Base-by-base conservation (phyloP, 1,140 invertebrate species). In the Polypedilum vanderplanki region DNA sequence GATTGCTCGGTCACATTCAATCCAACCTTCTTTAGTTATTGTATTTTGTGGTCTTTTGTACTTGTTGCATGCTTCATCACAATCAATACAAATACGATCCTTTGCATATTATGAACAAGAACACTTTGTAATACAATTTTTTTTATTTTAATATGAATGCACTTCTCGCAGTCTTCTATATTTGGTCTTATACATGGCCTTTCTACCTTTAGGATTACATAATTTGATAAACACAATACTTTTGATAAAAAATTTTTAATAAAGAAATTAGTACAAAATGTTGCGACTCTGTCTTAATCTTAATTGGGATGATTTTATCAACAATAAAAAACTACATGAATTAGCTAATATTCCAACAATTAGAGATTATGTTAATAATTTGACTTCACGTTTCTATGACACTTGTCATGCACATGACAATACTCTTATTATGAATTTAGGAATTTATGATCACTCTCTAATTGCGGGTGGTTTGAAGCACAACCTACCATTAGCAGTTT, bases 201-300 rank as follows among this genome's bases (percentile, higher is more conserved):
- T 5, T 88, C n/a, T 86, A 82, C 97, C 98, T 81, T 98, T 92
- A 65, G 88, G 85, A 82, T 98, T 90, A 80, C 97, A 99, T 89
- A 46, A 90, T 88, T 83, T 93, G 88, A 82, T 96, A 98, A 77
- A 95, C 90, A 79, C 93, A n/a, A n/a, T n/a, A n/a, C n/a, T n/a
- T 83, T 74, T 75, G 77, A 76, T 77, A 77, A 65, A 78, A 67
- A 24, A 73, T 7, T 75, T 18, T 8, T 64, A 22, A n/a, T 73
- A 75, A 40, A 40, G 1, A 74, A 12, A 75, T n/a, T n/a, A n/a
- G n/a, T n/a, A n/a, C n/a, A n/a, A n/a, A n/a, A n/a, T n/a, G n/a
- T n/a, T n/a, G n/a, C n/a, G n/a, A n/a, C n/a, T n/a, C n/a, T n/a
- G n/a, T n/a, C n/a, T n/a, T n/a, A n/a, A n/a, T n/a, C n/a, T n/a